Conservation (phyloP, 2,113 vertebrate species). For the Corvus hawaiiensis region DNA sequence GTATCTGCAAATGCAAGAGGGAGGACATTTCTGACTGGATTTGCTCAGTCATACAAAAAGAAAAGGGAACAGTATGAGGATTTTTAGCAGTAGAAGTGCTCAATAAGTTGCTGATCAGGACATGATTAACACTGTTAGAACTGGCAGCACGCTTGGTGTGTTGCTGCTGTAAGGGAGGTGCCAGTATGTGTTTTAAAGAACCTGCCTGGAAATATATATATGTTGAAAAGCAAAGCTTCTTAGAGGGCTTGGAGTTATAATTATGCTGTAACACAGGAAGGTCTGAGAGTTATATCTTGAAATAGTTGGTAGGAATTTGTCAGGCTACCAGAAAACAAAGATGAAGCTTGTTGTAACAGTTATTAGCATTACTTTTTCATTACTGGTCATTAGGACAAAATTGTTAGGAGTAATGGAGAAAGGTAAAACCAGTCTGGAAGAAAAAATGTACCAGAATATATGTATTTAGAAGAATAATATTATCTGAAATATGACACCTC, state of each 20-base stretch:
- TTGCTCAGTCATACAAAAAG: neutral
- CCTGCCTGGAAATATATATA: neutral
- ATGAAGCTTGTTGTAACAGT: neutral
- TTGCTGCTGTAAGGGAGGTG: neutral
- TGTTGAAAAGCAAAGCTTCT: neutral
- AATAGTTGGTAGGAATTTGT: neutral
- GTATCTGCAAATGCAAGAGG: neutral
- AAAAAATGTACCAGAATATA: neutral
- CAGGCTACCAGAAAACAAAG: neutral
- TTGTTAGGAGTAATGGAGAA: neutral
- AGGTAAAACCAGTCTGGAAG: neutral
- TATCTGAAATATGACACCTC: neutral
- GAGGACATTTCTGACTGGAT: neutral
- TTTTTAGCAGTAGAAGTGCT: neutral
- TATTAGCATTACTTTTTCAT: neutral
- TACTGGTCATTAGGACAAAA: neutral
- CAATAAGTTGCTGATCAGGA: neutral
- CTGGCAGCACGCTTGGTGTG: neutral
- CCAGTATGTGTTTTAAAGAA: neutral
- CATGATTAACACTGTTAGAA: neutral
- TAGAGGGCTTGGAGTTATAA: neutral
- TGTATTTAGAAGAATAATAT: neutral
- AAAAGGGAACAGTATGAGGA: neutral
- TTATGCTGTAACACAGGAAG: neutral
- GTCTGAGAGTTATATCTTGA: neutral